Evolutionary conservation across 2,797 vertebrate species (phyloP).

Genomic region (Melopsittacus undulatus): DNA sequence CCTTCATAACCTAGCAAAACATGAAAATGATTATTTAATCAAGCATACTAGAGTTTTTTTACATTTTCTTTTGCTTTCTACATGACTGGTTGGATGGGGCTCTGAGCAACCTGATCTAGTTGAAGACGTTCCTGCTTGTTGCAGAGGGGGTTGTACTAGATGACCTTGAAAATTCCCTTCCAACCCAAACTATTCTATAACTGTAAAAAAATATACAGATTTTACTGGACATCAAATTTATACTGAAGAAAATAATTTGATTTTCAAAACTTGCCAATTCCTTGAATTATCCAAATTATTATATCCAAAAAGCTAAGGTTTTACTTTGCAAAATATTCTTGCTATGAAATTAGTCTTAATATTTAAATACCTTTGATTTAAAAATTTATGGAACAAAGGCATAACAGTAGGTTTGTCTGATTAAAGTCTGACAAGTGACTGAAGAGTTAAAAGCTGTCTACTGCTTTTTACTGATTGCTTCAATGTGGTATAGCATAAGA

Average conservation of each 20-base stretch:
- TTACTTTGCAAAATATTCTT: neutral
- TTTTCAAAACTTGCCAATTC: neutral
- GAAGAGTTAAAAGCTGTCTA: neutral
- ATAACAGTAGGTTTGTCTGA: neutral
- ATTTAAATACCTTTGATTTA: neutral
- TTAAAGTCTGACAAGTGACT: neutral
- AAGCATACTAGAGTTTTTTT: neutral
- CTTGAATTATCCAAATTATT: neutral
- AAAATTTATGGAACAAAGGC: neutral
- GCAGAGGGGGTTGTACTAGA: neutral
- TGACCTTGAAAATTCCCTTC: neutral
- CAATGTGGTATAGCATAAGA: neutral
- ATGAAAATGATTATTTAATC: neutral
- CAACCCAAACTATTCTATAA: neutral
- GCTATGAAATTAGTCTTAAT: neutral
- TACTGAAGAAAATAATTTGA: neutral
- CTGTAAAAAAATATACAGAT: neutral
- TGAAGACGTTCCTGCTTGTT: neutral
- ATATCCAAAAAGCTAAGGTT: neutral
- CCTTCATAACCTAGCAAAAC: slow-evolving; percentile 88
- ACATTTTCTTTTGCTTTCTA: neutral
- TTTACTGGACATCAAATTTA: neutral
- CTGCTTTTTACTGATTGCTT: neutral
- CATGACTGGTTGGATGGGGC: neutral
- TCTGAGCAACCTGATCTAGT: neutral